Percentiles rank a stretch among this genome's conserved stretches.
These are phyloP conservation scores for Hiodon alosoides DNA, from an alignment of 2,113 vertebrate genomes.

Conservation along the genomic window DNA sequence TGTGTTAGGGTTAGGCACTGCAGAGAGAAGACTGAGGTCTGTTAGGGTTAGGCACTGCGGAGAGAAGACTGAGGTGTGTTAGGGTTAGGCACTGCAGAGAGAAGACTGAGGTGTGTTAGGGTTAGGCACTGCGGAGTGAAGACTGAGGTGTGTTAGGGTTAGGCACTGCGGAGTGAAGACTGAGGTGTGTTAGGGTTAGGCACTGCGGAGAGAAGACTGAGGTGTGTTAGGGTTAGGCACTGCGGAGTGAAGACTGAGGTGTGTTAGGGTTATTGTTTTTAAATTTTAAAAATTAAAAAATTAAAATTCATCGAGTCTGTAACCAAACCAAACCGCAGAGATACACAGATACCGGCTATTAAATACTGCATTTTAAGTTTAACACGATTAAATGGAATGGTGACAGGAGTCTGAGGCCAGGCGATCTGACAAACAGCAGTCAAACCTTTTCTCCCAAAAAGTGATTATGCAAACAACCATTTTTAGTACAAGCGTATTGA, in stretches of 20 bases:
- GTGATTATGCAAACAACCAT: no score
- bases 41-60: conserved; percentile 60
- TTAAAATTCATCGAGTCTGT: no score
- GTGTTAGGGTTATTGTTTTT: no score
- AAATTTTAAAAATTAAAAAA: no score
- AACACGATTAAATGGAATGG: no score
- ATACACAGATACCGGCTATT: no score
- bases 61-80: conserved; percentile 17
- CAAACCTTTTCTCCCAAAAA: no score
- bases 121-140: conserved; percentile 61
- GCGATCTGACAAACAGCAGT: no score
- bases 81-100: neutral
- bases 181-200: neutral
- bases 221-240: conserved; percentile 31
- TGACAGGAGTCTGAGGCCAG: no score
- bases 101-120: neutral
- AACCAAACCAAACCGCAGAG: no score
- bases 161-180: conserved; percentile 41
- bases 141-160: conserved; percentile 6
- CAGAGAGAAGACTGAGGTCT: neutral
- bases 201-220: neutral
- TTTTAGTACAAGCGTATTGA: no score
- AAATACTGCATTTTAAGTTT: no score
- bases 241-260: conserved; percentile 43
- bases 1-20: neutral